A percentile compares a stretch with the other conserved stretches of the same genome.
phyloP scores from a whole-genome alignment of 2,888 invertebrate species.

The Disparrhopalites patrizii region DNA sequence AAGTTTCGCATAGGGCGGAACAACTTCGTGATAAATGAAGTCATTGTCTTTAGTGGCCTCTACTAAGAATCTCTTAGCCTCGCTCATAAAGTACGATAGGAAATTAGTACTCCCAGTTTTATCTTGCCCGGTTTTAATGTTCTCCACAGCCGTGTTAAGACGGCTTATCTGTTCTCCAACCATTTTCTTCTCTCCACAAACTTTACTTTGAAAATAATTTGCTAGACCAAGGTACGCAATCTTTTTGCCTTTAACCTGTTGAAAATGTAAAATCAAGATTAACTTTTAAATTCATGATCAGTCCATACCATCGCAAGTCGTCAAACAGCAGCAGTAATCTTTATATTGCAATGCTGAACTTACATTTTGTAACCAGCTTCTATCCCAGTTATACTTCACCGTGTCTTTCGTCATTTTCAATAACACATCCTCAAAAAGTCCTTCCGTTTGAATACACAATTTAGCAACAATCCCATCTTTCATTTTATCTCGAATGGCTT shows the following conservation, averaged over 20 bases:
- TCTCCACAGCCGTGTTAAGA: conserved; percentile 60
- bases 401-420: conserved; percentile 81
- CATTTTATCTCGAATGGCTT: conserved; percentile 86
- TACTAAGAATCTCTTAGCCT: conserved; percentile 66
- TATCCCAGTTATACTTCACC: conserved; percentile 80
- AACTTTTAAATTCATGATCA: not conserved
- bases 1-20: conserved; percentile 76
- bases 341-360: too few species aligned
- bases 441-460: conserved; percentile 86
- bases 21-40: conserved; percentile 84
- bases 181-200: conserved; percentile 69
- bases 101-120: conserved; percentile 60
- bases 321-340: not conserved
- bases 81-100: conserved; percentile 61
- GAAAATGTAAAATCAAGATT: conserved; percentile 29
- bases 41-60: conserved; percentile 93
- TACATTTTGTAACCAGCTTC: conserved; percentile 75
- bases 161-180: conserved; percentile 90
- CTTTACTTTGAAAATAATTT: conserved; percentile 81
- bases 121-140: conserved; percentile 67
- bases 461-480: conserved; percentile 90
- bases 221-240: conserved; percentile 81
- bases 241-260: conserved; percentile 77
- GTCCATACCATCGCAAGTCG: not conserved
- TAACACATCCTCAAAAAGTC: conserved; percentile 85